These are phyloP conservation scores for Drosophila sechellia DNA, from an alignment of 1,140 invertebrate genomes.

Conservation along the genomic window DNA sequence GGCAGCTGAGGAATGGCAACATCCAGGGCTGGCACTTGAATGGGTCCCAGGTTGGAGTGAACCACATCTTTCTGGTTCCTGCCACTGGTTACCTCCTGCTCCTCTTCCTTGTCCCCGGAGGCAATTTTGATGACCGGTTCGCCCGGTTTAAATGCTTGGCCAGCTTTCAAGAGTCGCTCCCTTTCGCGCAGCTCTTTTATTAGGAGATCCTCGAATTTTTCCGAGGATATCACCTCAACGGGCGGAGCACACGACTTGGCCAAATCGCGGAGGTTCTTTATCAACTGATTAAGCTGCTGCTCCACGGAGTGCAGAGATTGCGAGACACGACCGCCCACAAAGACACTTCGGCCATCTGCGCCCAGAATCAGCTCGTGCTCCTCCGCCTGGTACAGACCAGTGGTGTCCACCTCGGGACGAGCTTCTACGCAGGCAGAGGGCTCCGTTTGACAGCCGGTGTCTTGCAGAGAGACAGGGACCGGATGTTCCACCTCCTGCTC, in stretches of 20 bases:
- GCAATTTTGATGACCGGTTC: conserved; percentile 7
- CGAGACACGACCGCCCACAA: conserved; percentile 47
- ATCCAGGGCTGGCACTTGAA: conserved; percentile 31
- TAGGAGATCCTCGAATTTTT: conserved; percentile 36
- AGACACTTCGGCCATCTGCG: conserved; percentile 35
- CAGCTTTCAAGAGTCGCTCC: conserved; percentile 33
- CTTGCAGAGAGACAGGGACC: not conserved
- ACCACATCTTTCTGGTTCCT: conserved; percentile 11
- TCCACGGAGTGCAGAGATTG: conserved; percentile 42
- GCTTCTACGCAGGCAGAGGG: conserved; percentile 21
- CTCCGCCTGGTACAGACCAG: conserved; percentile 13
- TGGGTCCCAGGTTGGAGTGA: conserved; percentile 27
- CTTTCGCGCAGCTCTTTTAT: conserved; percentile 38
- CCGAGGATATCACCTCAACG: conserved; percentile 41
- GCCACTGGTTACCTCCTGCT: not conserved
- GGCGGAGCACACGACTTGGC: conserved; percentile 55
- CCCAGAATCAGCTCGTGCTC: conserved; percentile 29
- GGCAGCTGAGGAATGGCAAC: conserved; percentile 40
- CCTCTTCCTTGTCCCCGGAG: not conserved
- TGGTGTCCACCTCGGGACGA: conserved; percentile 27
- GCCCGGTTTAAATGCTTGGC: conserved; percentile 7
- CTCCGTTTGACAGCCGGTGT: conserved; percentile 32
- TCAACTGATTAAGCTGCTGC: conserved; percentile 30
- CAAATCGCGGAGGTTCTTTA: conserved; percentile 31
- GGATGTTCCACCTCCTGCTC: not conserved